Evolutionary conservation across 2,888 invertebrate genomes (phyloP).

Genomic region (Andrena haemorrhoa): DNA sequence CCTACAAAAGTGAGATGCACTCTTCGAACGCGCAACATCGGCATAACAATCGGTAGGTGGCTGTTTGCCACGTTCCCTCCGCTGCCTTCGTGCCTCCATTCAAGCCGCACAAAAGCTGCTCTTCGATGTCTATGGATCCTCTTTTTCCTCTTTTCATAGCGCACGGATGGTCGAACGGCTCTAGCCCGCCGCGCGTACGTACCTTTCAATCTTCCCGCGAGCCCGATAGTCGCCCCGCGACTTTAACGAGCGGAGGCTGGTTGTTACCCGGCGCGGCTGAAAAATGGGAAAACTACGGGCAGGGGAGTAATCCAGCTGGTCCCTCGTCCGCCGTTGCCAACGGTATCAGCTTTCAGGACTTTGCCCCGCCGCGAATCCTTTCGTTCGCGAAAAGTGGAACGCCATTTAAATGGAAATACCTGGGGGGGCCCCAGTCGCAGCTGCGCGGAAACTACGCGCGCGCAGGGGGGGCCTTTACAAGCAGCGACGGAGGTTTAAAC

Average conservation of each 20-base stretch:
- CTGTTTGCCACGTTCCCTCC: neutral
- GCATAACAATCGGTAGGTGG: too few species aligned
- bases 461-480: neutral
- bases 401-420: conserved; percentile 19
- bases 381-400: conserved; percentile 8
- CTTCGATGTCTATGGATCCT: too few species aligned
- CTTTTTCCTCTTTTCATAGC: neutral
- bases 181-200: neutral
- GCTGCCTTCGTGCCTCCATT: neutral
- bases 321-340: neutral
- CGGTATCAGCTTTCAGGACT: neutral
- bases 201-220: neutral
- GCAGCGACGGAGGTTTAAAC: neutral
- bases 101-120: neutral
- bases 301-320: neutral
- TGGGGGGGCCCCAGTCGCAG: neutral
- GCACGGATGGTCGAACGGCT: neutral
- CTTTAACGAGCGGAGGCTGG: neutral
- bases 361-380: neutral
- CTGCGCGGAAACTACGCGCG: neutral
- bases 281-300: neutral
- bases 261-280: neutral
- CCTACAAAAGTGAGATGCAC: too few species aligned
- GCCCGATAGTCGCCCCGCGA: neutral
- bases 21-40: too few species aligned